Evolutionary conservation across 2,797 vertebrate species (phyloP), one percentile per base, ranked within the genome.

Genomic region (Ambastaia sidthimunki): DNA sequence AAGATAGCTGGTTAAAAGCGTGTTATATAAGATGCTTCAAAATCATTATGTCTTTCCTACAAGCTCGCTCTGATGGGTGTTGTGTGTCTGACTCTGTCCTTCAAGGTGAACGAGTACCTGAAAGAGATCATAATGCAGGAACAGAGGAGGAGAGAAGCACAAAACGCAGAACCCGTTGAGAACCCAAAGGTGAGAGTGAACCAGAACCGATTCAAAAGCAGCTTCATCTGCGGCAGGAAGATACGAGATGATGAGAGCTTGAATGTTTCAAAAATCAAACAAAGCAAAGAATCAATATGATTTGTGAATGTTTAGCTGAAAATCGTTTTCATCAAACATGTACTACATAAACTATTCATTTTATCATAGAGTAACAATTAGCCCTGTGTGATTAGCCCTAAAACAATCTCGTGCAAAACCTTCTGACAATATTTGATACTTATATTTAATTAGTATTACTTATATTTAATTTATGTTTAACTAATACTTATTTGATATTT

Each of bases 21-120:
- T 15, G 16, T 59, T 16, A 1, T 16, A 13, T 25, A 25, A 2
- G 23, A 1, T 25, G 57, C 23, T 25, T 6, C 23, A 1, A 31
- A 12, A 11, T 11, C 55, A 57, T 23, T 16, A 10, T 31, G 37
- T 16, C 37, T 72, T n/a, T 60, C 50, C 12, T 34, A 68, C 69
- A 73, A 9, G 25, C 15, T 63, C 3, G 7, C 37, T 65, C 28
- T 65, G 18, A 65, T 37, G 2, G 7, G 16, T 37, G 3, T 31
- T 34, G 3, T 65, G 18, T 52, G 18, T 54, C 25, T 10, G 67
- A 59, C 54, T 66, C 11, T 63, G 6, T 83, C 37, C 83, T 72
- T 86, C 87, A 85, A 99, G 98, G 95, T 98, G 48, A 99, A 97
- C 47, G 97, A 98, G 80, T 96, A 97, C 87, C 91, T 99, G 87